Conservation (phyloP, 2,888 invertebrate species). For the Plusia festucae region DNA sequence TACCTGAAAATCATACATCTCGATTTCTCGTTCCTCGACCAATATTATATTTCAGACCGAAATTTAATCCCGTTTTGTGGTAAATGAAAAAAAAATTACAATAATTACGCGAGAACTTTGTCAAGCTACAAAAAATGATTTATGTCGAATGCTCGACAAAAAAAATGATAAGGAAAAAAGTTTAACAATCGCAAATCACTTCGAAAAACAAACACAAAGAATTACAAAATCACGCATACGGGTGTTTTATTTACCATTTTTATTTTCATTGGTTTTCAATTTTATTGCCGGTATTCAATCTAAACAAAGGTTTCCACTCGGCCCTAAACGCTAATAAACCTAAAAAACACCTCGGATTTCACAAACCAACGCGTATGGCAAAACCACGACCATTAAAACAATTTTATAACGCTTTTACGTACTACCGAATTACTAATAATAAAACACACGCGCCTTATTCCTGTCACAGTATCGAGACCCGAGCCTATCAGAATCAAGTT, state of each 20-base stretch:
- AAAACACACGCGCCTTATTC: slow-evolving; percentile 83
- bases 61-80: not conserved
- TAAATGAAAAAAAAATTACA: too few relatives aligned
- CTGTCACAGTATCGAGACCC: slow-evolving; percentile 74
- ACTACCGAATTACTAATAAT: slow-evolving; percentile 82
- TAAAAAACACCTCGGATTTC: slow-evolving; percentile 85
- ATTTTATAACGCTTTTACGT: slow-evolving; percentile 77
- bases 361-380: slow-evolving; percentile 82
- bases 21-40: slow-evolving; percentile 13
- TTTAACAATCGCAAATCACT: slow-evolving; percentile 20
- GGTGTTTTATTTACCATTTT: slow-evolving; percentile 56
- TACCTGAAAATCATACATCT: slow-evolving; percentile 50
- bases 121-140: not conserved
- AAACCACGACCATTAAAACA: slow-evolving; percentile 83
- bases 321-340: slow-evolving; percentile 83
- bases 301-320: slow-evolving; percentile 85
- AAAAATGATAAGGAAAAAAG: not conserved
- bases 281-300: slow-evolving; percentile 77
- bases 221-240: slow-evolving; percentile 58
- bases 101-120: not conserved
- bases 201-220: slow-evolving; percentile 53
- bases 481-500: slow-evolving; percentile 81
- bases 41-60: not conserved
- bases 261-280: slow-evolving; percentile 66
- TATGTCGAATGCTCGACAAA: not conserved